These are phyloP conservation scores for Timema podura DNA, from an alignment of 2,888 invertebrate species.

Conservation along the genomic window DNA sequence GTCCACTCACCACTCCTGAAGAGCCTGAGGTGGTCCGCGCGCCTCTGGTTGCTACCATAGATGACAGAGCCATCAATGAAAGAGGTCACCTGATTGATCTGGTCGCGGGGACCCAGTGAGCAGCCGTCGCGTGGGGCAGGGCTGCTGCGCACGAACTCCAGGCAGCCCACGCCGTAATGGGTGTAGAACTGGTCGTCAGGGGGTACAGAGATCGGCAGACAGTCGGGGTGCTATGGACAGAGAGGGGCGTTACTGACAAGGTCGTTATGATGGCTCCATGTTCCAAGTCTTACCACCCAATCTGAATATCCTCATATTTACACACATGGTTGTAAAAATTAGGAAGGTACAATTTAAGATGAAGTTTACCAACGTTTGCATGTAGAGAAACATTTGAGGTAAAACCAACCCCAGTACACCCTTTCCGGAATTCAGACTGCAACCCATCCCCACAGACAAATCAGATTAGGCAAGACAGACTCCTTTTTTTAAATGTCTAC, in stretches of 20 bases:
- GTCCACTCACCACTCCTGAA: constrained; percentile 62
- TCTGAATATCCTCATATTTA: too few species aligned
- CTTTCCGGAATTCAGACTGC: too few species aligned
- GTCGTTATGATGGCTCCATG: too few species aligned
- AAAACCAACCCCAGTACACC: too few species aligned
- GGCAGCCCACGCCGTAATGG: constrained; percentile 65
- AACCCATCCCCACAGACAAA: too few species aligned
- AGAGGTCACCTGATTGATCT: constrained; percentile 79
- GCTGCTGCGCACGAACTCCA: constrained; percentile 79
- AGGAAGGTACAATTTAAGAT: too few species aligned
- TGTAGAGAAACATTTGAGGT: too few species aligned
- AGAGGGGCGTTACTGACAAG: not conserved
- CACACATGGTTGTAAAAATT: too few species aligned
- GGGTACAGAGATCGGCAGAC: constrained; percentile 74
- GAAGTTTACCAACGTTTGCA: too few species aligned
- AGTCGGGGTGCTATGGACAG: constrained; percentile 71
- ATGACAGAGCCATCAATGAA: constrained; percentile 78
- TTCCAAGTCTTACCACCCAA: too few species aligned
- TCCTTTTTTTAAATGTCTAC: too few species aligned
- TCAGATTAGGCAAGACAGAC: too few species aligned
- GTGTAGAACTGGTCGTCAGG: constrained; percentile 68
- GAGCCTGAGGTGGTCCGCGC: constrained; percentile 67
- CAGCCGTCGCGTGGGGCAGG: constrained; percentile 77
- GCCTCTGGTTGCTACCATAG: constrained; percentile 71
- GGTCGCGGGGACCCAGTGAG: constrained; percentile 76